These are phyloP conservation scores for Trachurus trachurus DNA, from an alignment of 2,797 vertebrate species.

Conservation along the genomic window DNA sequence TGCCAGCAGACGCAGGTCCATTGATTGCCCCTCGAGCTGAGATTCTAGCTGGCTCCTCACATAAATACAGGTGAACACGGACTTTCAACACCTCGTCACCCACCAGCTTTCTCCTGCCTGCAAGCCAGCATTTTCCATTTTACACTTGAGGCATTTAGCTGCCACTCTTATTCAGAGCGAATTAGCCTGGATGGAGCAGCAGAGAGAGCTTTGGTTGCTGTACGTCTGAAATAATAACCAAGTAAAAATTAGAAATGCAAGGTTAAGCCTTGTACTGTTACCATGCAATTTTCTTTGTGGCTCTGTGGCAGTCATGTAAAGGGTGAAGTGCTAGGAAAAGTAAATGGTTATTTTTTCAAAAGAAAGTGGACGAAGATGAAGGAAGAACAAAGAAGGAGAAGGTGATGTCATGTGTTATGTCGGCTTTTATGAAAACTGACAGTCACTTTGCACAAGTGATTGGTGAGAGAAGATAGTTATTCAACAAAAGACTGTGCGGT, in stretches of 20 bases:
- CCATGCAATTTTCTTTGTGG: conserved; percentile 21
- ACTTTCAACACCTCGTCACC: conserved; percentile 33
- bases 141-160: conserved; percentile 51
- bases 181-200: conserved; percentile 38
- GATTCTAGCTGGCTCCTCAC: conserved; percentile 13
- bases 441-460: conserved; percentile 27
- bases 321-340: neutral
- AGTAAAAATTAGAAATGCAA: conserved; percentile 16
- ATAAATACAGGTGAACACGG: conserved; percentile 35
- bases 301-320: neutral
- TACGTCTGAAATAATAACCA: conserved; percentile 39
- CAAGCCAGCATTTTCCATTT: conserved; percentile 47
- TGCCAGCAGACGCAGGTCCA: conserved; percentile 5
- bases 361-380: conserved; percentile 5
- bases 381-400: conserved; percentile 14
- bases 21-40: conserved; percentile 27
- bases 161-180: conserved; percentile 50
- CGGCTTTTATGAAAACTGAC: conserved; percentile 1
- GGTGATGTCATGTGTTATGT: conserved; percentile 13
- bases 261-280: conserved; percentile 12
- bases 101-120: conserved; percentile 39
- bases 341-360: neutral
- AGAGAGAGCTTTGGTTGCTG: conserved; percentile 14
- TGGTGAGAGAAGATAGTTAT: conserved; percentile 12
- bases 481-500: conserved; percentile 17